Conservation (phyloP, 1,140 invertebrate species). For the Bombyx mandarina region DNA sequence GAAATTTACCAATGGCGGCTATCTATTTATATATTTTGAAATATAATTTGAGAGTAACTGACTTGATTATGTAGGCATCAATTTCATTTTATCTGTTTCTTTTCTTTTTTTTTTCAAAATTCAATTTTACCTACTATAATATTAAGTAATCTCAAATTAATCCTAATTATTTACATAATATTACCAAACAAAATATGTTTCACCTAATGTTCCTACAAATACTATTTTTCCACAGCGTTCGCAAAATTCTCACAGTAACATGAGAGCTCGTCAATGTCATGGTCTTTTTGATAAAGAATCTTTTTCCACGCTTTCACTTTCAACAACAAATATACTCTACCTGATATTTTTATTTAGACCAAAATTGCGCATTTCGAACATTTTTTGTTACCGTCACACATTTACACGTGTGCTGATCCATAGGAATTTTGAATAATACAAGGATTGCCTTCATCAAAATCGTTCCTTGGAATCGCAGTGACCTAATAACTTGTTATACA, state of each 20-base stretch:
- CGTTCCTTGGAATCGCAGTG: conserved; percentile 22
- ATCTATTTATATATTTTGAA: conserved; percentile 2
- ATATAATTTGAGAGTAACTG: background rate
- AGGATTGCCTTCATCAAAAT: conserved; percentile 15
- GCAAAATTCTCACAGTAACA: too few relatives aligned
- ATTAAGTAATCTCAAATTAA: background rate
- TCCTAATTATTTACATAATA: background rate
- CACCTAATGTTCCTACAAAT: too few relatives aligned
- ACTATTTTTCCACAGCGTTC: too few relatives aligned
- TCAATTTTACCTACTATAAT: background rate
- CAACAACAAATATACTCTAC: conserved; percentile 3
- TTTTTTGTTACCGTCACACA: conserved; percentile 35
- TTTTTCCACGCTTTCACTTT: conserved; percentile 6
- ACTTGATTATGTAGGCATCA: too few relatives aligned
- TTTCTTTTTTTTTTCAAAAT: background rate
- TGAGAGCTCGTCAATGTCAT: too few relatives aligned
- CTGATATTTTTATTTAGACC: background rate
- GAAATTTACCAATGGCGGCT: conserved; percentile 9
- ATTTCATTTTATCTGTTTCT: background rate
- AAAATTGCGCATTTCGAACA: conserved; percentile 27
- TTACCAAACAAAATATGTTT: too few relatives aligned
- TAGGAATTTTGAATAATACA: conserved; percentile 15
- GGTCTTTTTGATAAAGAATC: background rate
- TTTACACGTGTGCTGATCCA: conserved; percentile 42
- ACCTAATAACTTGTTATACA: conserved; percentile 34